Evolutionary conservation across 2,113 vertebrate genomes (phyloP), one percentile per base, ranked within the genome.

Genomic region (Podiceps cristatus): DNA sequence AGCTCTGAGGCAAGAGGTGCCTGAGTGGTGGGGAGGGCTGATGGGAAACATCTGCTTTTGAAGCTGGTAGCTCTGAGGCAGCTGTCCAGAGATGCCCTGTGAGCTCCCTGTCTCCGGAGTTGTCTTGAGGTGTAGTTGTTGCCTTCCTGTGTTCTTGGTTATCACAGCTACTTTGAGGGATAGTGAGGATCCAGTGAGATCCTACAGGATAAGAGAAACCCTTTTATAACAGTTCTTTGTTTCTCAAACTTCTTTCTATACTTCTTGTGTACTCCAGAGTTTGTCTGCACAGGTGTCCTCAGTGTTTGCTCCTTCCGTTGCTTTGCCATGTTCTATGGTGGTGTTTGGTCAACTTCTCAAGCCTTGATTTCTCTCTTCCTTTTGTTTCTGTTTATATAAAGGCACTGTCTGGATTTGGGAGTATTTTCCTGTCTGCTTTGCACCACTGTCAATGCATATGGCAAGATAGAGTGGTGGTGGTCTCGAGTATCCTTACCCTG

Each of bases 11-110:
- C 66, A 64, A 80, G 76, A 82, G 62, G 63, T 83, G 81, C 64
- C 60, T 53, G 62, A 63, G 69, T 60, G 29, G 44, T 94, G 69
- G 77, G n/a, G 45, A 92, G 28, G 10, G 44, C 79, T 95, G 88
- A 85, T 86, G 47, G 59, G 53, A 97, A 95, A 93, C 91, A 91
- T 91, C 83, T 98, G 93, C 60, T 95, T 86, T 88, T 86, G 77
- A 93, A 77, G 44, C 45, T 53, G 11, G 80, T 86, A 77, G 73
- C 90, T 93, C 68, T 84, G 55, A 92, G 64, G 40, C 93, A 91
- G 93, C 93, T 97, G 82, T 90, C 82, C 82, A 71, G 76, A 94
- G 79, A 73, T 59, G 62, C 63, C 83, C 76, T 83, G 55, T 40
- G 86, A 74, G 79, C 25, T 95, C 37, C 66, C 23, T 1, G 5